Conservation (phyloP, 2,888 invertebrate species). For the Caenorhabditis imperialis region DNA sequence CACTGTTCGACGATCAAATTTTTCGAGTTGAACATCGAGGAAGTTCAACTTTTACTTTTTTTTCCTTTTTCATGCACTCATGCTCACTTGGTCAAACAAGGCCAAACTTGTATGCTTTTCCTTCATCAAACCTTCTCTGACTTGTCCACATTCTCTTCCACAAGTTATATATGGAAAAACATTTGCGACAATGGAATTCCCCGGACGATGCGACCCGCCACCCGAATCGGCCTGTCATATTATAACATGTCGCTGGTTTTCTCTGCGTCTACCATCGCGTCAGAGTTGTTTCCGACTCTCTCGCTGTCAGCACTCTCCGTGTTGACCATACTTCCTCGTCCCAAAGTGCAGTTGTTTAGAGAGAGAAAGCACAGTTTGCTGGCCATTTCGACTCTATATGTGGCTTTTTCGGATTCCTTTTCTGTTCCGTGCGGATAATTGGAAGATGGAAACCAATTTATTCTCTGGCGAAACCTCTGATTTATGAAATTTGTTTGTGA, state of each 20-base stretch:
- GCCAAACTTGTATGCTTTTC: no score
- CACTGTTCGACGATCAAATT: no score
- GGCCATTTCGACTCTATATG: conserved; percentile 2
- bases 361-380: conserved; percentile 10
- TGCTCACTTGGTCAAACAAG: no score
- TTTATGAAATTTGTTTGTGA: no score
- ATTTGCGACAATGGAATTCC: background rate
- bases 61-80: no score
- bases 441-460: no score
- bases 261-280: conserved; percentile 14
- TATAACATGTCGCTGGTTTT: conserved; percentile 14
- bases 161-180: no score
- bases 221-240: conserved; percentile 25
- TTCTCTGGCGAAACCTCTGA: no score
- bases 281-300: conserved; percentile 5
- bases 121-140: no score
- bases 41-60: no score
- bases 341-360: conserved; percentile 21
- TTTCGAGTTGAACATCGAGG: no score
- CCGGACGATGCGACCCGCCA: background rate
- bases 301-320: conserved; percentile 3
- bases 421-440: conserved; percentile 5
- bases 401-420: conserved; percentile 1
- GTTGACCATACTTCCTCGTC: background rate
- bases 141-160: no score